Conservation (phyloP, 2,888 invertebrate genomes). For the Ennomos fuscantarius region DNA sequence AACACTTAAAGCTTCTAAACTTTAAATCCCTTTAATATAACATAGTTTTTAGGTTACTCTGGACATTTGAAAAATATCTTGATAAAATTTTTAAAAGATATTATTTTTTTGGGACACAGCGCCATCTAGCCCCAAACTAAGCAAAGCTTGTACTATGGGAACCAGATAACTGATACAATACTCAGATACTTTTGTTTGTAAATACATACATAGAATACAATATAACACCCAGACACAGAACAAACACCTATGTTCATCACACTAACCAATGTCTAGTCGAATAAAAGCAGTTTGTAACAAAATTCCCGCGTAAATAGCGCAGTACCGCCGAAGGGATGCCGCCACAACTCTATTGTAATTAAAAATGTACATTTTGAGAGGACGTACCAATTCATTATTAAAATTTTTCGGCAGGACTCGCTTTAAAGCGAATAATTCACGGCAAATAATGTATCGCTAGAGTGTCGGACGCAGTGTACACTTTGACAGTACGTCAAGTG, state of each 20-base stretch:
- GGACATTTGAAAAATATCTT: no score
- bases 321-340: slow-evolving; percentile 44
- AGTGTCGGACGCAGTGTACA: slow-evolving; percentile 17
- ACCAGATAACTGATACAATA: no score
- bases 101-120: no score
- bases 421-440: slow-evolving; percentile 68
- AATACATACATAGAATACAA: no score
- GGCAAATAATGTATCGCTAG: slow-evolving; percentile 64
- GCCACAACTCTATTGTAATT: slow-evolving; percentile 63
- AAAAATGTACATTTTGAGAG: slow-evolving; percentile 82
- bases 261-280: slow-evolving; percentile 4
- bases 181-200: no score
- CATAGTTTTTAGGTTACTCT: no score
- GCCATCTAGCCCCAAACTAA: no score
- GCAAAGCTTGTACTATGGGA: no score
- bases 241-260: not conserved
- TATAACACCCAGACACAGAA: no score
- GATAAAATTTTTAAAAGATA: no score
- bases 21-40: no score
- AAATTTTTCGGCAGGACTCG: slow-evolving; percentile 75
- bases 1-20: no score
- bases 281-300: slow-evolving; percentile 37
- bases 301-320: slow-evolving; percentile 39
- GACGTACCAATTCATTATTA: slow-evolving; percentile 81
- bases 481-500: slow-evolving; percentile 3